A percentile compares a stretch with the other conserved stretches of the same genome.
These are phyloP conservation scores for Lonchura striata DNA, from an alignment of 2,113 vertebrate genomes.

Conservation along the genomic window DNA sequence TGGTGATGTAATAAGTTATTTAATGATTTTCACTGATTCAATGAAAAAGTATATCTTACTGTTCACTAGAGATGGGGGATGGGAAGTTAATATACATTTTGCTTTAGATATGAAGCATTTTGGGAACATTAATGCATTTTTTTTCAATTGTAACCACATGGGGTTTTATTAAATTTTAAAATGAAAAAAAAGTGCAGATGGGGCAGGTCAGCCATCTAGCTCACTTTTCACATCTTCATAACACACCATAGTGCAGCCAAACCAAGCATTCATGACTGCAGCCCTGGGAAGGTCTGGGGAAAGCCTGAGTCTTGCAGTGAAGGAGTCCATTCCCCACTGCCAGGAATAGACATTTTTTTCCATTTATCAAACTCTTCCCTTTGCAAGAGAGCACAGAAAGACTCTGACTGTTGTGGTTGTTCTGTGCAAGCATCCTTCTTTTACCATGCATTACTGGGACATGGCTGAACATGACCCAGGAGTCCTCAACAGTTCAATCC, in stretches of 20 bases:
- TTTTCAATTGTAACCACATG: slow-evolving; percentile 48
- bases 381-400: neutral
- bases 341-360: neutral
- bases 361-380: neutral
- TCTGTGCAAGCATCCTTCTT: neutral
- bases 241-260: slow-evolving; percentile 4
- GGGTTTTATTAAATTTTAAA: slow-evolving; percentile 50
- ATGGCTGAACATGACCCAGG: neutral
- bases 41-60: slow-evolving; percentile 19
- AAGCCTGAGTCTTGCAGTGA: neutral
- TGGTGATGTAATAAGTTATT: slow-evolving; percentile 8
- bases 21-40: slow-evolving; percentile 29
- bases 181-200: slow-evolving; percentile 11
- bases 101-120: slow-evolving; percentile 11
- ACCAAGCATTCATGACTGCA: neutral
- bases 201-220: slow-evolving; percentile 17
- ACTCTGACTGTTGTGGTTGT: accelerated
- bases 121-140: neutral
- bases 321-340: neutral
- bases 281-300: neutral
- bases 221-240: slow-evolving; percentile 36
- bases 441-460: neutral
- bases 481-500: neutral
- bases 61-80: slow-evolving; percentile 39
- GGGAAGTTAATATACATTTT: slow-evolving; percentile 12